Percentiles rank a stretch among this genome's conserved stretches.
These are phyloP conservation scores for Brotogeris chrysoptera DNA, from an alignment of 2,797 vertebrate species.

Conservation along the genomic window DNA sequence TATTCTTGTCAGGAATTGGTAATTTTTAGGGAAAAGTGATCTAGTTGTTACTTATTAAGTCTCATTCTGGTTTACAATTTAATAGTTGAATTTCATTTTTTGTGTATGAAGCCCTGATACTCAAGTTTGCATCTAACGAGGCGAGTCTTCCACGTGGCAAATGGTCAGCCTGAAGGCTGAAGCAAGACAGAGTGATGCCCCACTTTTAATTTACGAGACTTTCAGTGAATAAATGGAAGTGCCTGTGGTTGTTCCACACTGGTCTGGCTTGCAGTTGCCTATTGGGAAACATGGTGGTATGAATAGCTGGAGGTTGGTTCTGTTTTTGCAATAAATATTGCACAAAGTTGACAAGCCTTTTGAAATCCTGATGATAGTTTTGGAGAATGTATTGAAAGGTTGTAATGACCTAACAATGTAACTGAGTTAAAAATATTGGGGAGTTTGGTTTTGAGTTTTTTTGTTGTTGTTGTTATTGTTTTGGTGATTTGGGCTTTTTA, in stretches of 20 bases:
- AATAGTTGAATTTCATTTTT: neutral
- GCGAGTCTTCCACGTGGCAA: neutral
- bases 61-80: neutral
- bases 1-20: neutral
- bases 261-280: neutral
- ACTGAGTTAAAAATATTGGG: neutral
- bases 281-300: neutral
- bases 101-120: neutral
- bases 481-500: neutral
- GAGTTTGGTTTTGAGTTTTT: neutral
- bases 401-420: neutral
- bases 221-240: neutral
- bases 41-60: neutral
- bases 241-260: neutral
- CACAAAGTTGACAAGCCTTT: neutral
- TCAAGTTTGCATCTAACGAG: neutral
- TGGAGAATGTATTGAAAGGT: neutral
- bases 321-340: neutral
- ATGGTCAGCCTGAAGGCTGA: neutral
- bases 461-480: neutral
- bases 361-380: neutral
- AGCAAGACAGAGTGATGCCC: neutral
- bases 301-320: neutral
- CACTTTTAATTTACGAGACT: neutral
- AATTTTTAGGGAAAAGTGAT: neutral